Base-by-base conservation (phyloP, 2,888 invertebrate genomes). In the Lepidonotus clava region DNA sequence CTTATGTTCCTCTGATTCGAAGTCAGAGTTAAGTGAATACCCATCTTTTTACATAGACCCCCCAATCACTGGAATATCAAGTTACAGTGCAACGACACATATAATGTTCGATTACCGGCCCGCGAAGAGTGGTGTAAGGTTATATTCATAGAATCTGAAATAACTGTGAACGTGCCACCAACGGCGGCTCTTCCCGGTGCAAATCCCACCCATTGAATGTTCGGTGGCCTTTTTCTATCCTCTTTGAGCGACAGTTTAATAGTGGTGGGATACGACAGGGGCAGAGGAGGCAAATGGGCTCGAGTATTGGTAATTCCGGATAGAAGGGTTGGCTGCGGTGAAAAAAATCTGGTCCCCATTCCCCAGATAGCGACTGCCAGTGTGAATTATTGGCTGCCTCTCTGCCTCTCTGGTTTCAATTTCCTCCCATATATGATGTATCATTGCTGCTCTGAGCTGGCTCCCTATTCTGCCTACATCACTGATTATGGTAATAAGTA, bases 391-490 rank as follows among this genome's bases (percentile, higher is more conserved):
- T 61, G 28, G 61, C 61, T 28, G 11, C 11, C 28, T 61, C 61
- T 32, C 61, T 61, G 61, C 61, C 61, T 61, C 32, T 61, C 24
- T 61, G 61, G 61, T 61, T 61, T 61, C 61, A 61, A 61, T 61
- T 61, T 61, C 61, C 61, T 61, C 61, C 61, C 28, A 61, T 61
- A 61, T 61, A 61, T 61, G 61, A 61, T 61, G 61, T 28, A 28
- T 28, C 61, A 61, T 61, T 28, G 61, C 11, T 61, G 61, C 61
- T 4, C 24, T 32, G 24, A 11, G 28, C n/a, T n/a, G n/a, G n/a
- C 4, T 24, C 2, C n/a, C 61, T 5, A 61, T 61, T 61, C 61
- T 32, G 28, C 11, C 11, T 46, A 46, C 46, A 11, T 18, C 18
- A 24, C 61, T 61, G 61, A 61, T 61, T 61, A 61, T 53, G 53